Base-by-base conservation (phyloP, 1,140 invertebrate genomes). In the Diabrotica virgifera region DNA sequence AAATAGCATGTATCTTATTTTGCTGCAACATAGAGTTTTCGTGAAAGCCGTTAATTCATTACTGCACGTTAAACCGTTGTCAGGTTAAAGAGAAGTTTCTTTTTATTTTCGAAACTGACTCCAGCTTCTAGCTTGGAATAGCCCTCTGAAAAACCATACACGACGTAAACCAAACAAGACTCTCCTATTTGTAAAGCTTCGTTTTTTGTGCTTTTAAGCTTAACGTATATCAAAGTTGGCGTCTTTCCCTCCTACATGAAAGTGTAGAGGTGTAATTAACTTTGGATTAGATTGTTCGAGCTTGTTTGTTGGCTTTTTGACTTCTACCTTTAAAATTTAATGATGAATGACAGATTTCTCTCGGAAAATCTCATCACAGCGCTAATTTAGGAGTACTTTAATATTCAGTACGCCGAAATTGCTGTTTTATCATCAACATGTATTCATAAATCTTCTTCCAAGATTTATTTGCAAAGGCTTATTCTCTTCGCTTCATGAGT, bases 131-230 rank as follows among this genome's bases (percentile, higher is more conserved):
- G 40, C 40, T 3, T n/a, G 24, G 40, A 46, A 46, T 46, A 46
- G 40, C 40, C 40, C 40, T 10, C 3, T 46, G 40, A 46, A 46
- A 46, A 10, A 46, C 8, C n/a, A 46, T 46, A 46, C n/a, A 46
- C 11, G 40, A 46, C n/a, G 40, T 46, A 46, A 46, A 46, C 40
- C 40, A 46, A 46, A 46, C 40, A 46, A 46, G 40, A 46, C 40
- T 46, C n/a, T 46, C 40, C 40, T 46, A 46, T 46, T 46, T 46
- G 40, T 46, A 46, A 46, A 46, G 40, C 40, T 8, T 8, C 40
- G n/a, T 46, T 46, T 46, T 46, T 46, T n/a, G 40, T 46, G 40
- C 40, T 46, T 46, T 46, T 46, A 46, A 46, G 40, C 40, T n/a
- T n/a, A n/a, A 46, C 40, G 8, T 46, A 46, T 46, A 46, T 46